phyloP scores from a whole-genome alignment of 2,797 vertebrate genomes.

The Xyrichtys novacula region DNA sequence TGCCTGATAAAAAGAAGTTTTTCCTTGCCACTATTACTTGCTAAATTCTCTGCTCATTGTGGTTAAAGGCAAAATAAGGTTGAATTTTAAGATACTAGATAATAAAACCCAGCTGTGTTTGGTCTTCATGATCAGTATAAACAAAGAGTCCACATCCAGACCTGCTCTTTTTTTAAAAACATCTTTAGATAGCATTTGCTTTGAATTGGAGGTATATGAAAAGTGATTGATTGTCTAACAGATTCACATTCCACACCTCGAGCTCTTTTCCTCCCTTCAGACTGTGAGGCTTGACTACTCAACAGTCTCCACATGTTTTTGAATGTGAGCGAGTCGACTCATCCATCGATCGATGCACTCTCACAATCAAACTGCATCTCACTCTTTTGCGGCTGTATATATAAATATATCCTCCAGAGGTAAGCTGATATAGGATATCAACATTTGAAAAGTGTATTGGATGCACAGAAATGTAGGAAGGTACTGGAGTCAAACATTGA shows the following conservation, averaged over 20 bases:
- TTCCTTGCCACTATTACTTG: no score
- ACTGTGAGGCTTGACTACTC: background rate
- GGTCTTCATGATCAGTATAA: no score
- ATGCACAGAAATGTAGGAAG: background rate
- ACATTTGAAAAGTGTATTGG: constrained; percentile 22
- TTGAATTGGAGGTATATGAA: no score
- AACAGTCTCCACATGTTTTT: constrained; percentile 30
- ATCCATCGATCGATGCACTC: constrained; percentile 25
- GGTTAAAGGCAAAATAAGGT: no score
- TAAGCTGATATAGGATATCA: constrained; percentile 16
- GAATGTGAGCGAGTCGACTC: constrained; percentile 24
- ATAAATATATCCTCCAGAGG: constrained; percentile 2
- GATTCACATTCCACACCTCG: background rate
- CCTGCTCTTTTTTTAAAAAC: no score
- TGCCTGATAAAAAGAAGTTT: no score
- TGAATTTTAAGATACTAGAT: no score
- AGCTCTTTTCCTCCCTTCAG: background rate
- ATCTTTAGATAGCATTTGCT: no score
- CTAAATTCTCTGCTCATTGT: no score
- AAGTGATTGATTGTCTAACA: background rate
- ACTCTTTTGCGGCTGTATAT: background rate
- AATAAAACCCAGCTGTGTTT: no score
- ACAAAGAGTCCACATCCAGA: no score
- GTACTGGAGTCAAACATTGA: background rate
- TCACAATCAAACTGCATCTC: constrained; percentile 29